Evolutionary conservation across 2,797 vertebrate species (phyloP).

Genomic region (Pantherophis alleghaniensis): DNA sequence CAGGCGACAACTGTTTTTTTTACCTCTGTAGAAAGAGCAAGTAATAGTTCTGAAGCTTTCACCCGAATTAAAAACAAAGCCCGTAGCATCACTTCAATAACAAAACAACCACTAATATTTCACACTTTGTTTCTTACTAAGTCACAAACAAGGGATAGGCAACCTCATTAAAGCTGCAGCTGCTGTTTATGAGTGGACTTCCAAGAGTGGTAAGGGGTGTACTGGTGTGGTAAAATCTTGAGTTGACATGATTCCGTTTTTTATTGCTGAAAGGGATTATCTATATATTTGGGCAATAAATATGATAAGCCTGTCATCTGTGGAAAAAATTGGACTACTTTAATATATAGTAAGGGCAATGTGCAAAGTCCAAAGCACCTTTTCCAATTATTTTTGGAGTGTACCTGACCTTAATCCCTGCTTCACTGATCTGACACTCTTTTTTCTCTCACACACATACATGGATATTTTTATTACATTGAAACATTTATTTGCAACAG

Average conservation of each 20-base stretch:
- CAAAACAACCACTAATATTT: not conserved
- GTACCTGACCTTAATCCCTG: not conserved
- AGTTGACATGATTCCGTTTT: not conserved
- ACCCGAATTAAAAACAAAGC: not conserved
- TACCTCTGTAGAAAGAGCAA: not conserved
- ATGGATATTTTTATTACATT: not conserved
- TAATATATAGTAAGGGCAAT: not conserved
- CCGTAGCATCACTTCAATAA: not conserved
- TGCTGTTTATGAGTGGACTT: not conserved
- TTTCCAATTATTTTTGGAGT: not conserved
- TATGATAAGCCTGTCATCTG: not conserved
- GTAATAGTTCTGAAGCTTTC: not conserved
- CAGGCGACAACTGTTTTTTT: not conserved
- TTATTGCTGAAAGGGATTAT: not conserved
- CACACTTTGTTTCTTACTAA: not conserved
- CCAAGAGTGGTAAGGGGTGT: not conserved
- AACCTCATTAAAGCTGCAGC: not conserved
- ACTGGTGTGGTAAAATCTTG: not conserved
- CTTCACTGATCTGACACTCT: not conserved
- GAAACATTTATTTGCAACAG: not conserved
- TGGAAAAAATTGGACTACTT: not conserved
- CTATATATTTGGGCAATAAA: not conserved
- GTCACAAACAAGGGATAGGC: not conserved
- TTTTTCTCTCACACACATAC: not conserved
- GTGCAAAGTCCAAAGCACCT: not conserved